Base-by-base conservation (phyloP, 2,888 invertebrate species). In the Rhodophaea formosa region DNA sequence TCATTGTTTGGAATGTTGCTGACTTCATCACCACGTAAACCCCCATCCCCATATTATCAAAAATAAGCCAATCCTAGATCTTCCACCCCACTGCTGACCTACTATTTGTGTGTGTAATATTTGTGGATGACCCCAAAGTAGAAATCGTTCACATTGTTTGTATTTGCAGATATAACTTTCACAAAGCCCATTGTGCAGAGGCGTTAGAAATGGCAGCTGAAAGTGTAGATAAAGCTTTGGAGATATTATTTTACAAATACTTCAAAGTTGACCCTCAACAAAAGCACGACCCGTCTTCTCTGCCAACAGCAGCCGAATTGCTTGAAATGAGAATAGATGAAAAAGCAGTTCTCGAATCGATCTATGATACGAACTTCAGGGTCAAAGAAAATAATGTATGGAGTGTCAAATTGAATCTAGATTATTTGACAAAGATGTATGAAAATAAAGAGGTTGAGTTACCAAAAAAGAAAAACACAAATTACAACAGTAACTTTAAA, bases 301-400 rank as follows among this genome's bases (percentile, higher is more conserved):
- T 90, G 58, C 85, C 92, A 0, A 80, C 91, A 5, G 79, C 83
- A 62, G 72, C 87, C 3, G 94, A 95, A 69, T 73, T 95, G 44
- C 63, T 93, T 30, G 95, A 95, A 77, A 94, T 94, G 84, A 92
- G 94, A 60, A 83, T 82, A 8, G 96, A 96, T 58, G 96, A 97
- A 73, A 94, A 94, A 79, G 93, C 94, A 62, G 95, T 95, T 0
- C 81, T 97, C 35, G 93, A 95, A 81, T 96, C 96, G 14, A 96
- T 96, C 63, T 97, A 96, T 70, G 96, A 95, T 60, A 85, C 91
- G 32, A 90, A 92, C 32, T 96, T 95, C 76, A 91, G 88, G 69
- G 94, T 94, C 61, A 95, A 94, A 75, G 94, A 96, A 57, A 88
- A 91, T 56, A 93, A 95, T 82, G 92, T 96, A 15, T 97, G 96